Conservation (phyloP, 2,113 vertebrate genomes). For the Sinocyclocheilus anophthalmus region DNA sequence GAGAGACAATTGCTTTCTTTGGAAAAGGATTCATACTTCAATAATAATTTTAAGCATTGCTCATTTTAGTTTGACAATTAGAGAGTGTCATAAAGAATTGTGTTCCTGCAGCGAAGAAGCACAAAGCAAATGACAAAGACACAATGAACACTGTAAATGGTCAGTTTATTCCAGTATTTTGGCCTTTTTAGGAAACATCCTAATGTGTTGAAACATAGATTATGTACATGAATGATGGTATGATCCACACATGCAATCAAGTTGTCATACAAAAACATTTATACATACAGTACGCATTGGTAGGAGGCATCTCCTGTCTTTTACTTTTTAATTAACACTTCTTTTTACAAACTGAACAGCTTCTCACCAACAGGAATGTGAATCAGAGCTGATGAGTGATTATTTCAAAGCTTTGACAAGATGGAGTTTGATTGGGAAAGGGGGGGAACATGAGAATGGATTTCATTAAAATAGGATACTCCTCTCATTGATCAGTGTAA, state of each 20-base stretch:
- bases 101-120: not conserved
- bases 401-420: not conserved
- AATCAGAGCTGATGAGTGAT: not conserved
- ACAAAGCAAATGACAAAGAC: not conserved
- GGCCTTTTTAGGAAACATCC: conserved; percentile 75
- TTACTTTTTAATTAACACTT: conserved; percentile 2
- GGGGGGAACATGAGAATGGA: not conserved
- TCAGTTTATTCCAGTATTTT: conserved; percentile 62
- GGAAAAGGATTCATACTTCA: not conserved
- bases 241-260: conserved; percentile 79
- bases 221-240: conserved; percentile 77
- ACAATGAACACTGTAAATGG: conserved; percentile 57
- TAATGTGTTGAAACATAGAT: conserved; percentile 76
- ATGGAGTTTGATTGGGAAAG: not conserved
- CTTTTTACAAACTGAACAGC: conserved; percentile 14
- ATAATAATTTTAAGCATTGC: not conserved
- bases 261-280: conserved; percentile 74
- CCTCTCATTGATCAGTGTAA: not conserved
- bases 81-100: not conserved
- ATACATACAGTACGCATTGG: conserved; percentile 66
- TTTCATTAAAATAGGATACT: not conserved
- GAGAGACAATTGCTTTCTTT: not conserved
- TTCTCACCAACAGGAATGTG: not conserved
- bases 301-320: conserved; percentile 58
- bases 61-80: not conserved